Evolutionary conservation across 2,797 vertebrate species (phyloP).

Genomic region (Clarias pachynema): DNA sequence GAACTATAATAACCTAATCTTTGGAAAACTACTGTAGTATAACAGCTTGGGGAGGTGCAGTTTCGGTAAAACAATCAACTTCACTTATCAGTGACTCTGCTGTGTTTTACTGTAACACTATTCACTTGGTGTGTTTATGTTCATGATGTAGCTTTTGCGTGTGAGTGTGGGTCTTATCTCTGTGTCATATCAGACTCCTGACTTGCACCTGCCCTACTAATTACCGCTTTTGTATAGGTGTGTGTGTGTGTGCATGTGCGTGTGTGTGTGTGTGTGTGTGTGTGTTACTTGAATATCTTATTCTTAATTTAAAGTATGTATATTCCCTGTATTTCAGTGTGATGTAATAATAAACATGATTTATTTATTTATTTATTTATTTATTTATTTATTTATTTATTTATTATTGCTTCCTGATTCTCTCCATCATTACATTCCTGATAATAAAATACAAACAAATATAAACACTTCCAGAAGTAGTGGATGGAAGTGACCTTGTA

Average conservation of each 20-base stretch:
- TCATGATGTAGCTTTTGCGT: neutral
- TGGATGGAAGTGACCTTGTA: neutral
- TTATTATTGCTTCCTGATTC: neutral
- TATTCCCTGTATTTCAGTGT: neutral
- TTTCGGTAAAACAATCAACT: neutral
- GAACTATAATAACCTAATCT: neutral
- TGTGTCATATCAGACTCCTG: neutral
- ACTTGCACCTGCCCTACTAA: conserved; percentile 29
- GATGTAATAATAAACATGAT: neutral
- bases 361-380: too few relatives aligned
- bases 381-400: too few relatives aligned
- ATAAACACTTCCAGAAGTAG: neutral
- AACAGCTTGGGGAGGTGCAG: neutral
- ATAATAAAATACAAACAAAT: neutral
- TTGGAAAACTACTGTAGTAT: neutral
- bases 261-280: neutral
- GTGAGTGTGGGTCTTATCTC: conserved; percentile 19
- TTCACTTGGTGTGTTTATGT: neutral
- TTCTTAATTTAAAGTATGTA: too few relatives aligned
- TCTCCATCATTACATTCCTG: neutral
- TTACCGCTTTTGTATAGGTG: neutral
- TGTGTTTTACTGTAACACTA: neutral
- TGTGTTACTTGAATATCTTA: neutral
- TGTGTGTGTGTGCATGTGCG: conserved; percentile 3
- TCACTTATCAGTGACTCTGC: too few relatives aligned